phyloP scores from a whole-genome alignment of 2,113 vertebrate species.

The Caranx ignobilis region DNA sequence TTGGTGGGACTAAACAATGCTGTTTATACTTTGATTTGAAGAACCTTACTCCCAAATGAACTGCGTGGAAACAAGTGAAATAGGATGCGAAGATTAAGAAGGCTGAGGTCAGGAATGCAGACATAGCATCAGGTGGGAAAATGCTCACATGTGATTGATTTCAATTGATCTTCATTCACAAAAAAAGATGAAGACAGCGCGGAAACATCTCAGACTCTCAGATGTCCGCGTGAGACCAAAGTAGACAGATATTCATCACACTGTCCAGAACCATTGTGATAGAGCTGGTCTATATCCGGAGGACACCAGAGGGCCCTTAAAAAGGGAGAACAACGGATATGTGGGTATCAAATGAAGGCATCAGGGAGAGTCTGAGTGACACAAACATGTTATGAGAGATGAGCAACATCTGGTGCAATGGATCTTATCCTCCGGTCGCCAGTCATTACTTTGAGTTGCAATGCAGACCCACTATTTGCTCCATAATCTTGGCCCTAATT shows the following conservation, averaged over 20 bases:
- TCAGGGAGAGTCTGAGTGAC: slow-evolving; percentile 71
- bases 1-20: slow-evolving; percentile 22
- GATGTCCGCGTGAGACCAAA: slow-evolving; percentile 58
- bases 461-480: slow-evolving; percentile 54
- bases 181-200: slow-evolving; percentile 9
- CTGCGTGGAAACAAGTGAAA: not conserved
- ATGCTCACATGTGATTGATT: slow-evolving; percentile 7
- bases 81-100: not conserved
- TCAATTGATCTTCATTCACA: slow-evolving; percentile 46
- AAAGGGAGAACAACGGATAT: slow-evolving; percentile 63
- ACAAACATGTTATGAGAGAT: slow-evolving; percentile 84
- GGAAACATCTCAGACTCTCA: slow-evolving; percentile 39
- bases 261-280: slow-evolving; percentile 51
- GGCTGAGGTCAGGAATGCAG: not conserved
- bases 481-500: slow-evolving; percentile 80
- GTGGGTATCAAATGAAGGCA: slow-evolving; percentile 74
- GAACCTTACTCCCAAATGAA: slow-evolving; percentile 12
- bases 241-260: slow-evolving; percentile 69
- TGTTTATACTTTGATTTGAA: slow-evolving; percentile 38
- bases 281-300: slow-evolving; percentile 74
- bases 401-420: slow-evolving; percentile 80
- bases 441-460: slow-evolving; percentile 52
- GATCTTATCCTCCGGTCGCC: slow-evolving; percentile 68
- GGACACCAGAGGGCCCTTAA: slow-evolving; percentile 63
- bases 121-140: not conserved